Evolutionary conservation across 1,140 invertebrate species (phyloP), one percentile per base, ranked within the genome.

Genomic region (Mizuhopecten yessoensis): DNA sequence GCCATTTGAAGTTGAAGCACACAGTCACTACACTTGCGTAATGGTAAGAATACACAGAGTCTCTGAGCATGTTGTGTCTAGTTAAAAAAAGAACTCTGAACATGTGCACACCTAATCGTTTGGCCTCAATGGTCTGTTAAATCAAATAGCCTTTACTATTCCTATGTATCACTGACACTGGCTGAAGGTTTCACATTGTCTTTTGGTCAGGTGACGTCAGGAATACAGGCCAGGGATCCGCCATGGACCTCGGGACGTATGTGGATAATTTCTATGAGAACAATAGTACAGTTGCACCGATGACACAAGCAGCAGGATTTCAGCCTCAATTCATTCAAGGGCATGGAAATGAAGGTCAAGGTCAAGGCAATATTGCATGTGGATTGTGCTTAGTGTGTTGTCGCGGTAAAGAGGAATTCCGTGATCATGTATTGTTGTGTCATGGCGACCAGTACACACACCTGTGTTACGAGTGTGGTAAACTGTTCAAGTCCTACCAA

Each of bases 401-500:
- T 75, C 2, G 57, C 5, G n/a, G 57, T 75, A 75, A 17, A 75
- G 57, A 75, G 23, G 57, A 75, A 29, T 75, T 75, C 57, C 57
- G 57, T 3, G 57, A 75, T 13, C 57, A 75, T 75, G 57, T 75
- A n/a, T 29, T 75, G 17, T 75, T 29, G 11, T 5, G 57, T 75
- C 57, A 75, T 11, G 57, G 57, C 0, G 57, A 75, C 5, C 57
- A 75, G 57, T 75, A 75, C n/a, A 75, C 57, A 75, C 57, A 75
- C 57, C 57, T 75, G n/a, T 75, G 57, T 75, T 75, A 75, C n/a
- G 57, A 75, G 9, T 75, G 57, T 75, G 57, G 57, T 75, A 75
- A 75, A n/a, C n/a, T 75, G n/a, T 75, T 75, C n/a, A 75, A n/a
- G n/a, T 75, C 57, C 5, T 75, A 75, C 17, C 57, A 75, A 17